Evolutionary conservation across 1,140 invertebrate species (phyloP).

Genomic region (Drosophila lini): DNA sequence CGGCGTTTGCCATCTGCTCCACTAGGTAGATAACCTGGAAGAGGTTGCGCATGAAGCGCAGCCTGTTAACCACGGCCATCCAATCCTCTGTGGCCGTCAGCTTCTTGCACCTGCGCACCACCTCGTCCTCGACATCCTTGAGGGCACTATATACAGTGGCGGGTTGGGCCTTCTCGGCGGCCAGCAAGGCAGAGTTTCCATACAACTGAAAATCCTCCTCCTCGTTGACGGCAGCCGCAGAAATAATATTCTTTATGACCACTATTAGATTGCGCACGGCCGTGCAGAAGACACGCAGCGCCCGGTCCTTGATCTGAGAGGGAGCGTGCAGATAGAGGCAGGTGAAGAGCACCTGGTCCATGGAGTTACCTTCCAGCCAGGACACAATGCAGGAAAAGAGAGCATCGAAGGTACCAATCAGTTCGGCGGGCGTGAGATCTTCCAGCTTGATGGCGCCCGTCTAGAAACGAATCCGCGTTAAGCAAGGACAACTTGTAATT

Average conservation of each 20-base stretch:
- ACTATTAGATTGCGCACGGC: slow-evolving; percentile 96
- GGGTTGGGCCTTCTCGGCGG: slow-evolving; percentile 93
- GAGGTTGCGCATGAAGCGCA: slow-evolving; percentile 94
- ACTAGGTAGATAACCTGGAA: slow-evolving; percentile 91
- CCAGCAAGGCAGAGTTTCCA: slow-evolving; percentile 95
- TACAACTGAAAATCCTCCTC: slow-evolving; percentile 97
- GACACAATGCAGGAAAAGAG: slow-evolving; percentile 96
- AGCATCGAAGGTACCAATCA: slow-evolving; percentile 96
- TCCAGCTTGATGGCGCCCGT: slow-evolving; percentile 92
- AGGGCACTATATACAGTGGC: slow-evolving; percentile 92
- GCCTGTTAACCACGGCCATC: slow-evolving; percentile 90
- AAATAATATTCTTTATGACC: slow-evolving; percentile 95
- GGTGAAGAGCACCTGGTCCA: slow-evolving; percentile 98
- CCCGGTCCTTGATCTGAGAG: slow-evolving; percentile 92
- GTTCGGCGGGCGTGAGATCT: slow-evolving; percentile 88
- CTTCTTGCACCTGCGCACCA: slow-evolving; percentile 90
- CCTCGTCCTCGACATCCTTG: slow-evolving; percentile 96
- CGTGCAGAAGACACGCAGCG: slow-evolving; percentile 94
- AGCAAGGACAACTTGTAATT: not conserved
- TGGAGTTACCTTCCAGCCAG: slow-evolving; percentile 97
- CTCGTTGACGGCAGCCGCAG: slow-evolving; percentile 94
- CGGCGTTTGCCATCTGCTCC: slow-evolving; percentile 86
- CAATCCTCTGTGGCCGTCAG: slow-evolving; percentile 85
- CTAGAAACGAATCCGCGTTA: slow-evolving; percentile 47
- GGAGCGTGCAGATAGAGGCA: slow-evolving; percentile 98